Evolutionary conservation across 2,888 invertebrate genomes (phyloP), one percentile per base, ranked within the genome.

Genomic region (Xylocampa areola): DNA sequence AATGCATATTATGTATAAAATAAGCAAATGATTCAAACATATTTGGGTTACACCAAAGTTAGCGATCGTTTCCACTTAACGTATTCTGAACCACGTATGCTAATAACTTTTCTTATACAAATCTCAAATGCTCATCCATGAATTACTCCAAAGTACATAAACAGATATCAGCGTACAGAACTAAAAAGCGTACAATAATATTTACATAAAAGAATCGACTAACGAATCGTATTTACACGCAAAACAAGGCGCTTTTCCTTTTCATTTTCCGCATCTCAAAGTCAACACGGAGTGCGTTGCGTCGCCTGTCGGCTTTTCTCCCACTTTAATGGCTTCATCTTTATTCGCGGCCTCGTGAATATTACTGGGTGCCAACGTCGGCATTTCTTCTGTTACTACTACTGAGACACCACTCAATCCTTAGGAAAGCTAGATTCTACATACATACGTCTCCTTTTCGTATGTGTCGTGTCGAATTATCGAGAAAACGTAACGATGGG

Each of bases 201-300:
- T 88, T 87, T 81, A 76, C 81, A 77, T 77, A 76, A 80, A 77
- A 73, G 77, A 77, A 81, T 85, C 70, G 82, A 73, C 80, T 80
- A 83, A 84, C 79, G 80, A 85, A 83, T 81, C 82, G 79, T 80
- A 75, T 73, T 79, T 78, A 65, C 75, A 69, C 76, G 73, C 76
- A 78, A 82, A 85, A 84, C 78, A 79, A 79, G 72, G 69, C 69
- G 67, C 74, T 75, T 81, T 82, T 79, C 75, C 73, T 66, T 79
- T 69, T 79, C 77, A 79, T 83, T 81, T 83, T 81, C 80, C 80
- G 79, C 76, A 72, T 80, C 84, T 82, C 80, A 77, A 79, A 84
- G 81, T 83, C 79, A 79, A 79, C 77, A 79, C 64, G 54, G 70
- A 73, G 68, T 66, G 66, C 76, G 70, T 72, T 70, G 77, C 68